Evolutionary conservation across 2,113 vertebrate species (phyloP).

Genomic region (Taxidea taxus): DNA sequence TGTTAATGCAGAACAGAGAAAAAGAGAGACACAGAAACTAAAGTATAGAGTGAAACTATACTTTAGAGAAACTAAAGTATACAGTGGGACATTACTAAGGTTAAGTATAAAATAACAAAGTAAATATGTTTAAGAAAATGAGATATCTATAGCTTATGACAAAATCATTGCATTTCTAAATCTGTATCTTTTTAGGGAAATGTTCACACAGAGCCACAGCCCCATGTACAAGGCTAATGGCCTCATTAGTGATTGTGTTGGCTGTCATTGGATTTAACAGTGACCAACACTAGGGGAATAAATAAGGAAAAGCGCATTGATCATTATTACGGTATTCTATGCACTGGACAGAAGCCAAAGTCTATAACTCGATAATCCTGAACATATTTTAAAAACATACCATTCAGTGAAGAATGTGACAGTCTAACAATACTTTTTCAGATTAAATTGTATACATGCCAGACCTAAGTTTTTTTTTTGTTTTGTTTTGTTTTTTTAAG

Average conservation of each 20-base stretch:
- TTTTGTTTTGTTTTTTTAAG: no score
- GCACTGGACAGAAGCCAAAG: neutral
- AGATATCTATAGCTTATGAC: neutral
- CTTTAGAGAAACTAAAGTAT: neutral
- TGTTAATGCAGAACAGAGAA: neutral
- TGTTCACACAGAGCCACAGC: neutral
- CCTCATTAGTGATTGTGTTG: neutral
- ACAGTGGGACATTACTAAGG: neutral
- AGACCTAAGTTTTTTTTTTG: neutral
- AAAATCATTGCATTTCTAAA: neutral
- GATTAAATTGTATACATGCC: neutral
- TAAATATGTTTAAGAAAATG: neutral
- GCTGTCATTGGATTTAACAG: neutral
- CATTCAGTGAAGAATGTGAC: neutral
- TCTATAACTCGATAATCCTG: neutral
- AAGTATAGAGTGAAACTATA: neutral
- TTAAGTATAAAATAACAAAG: neutral
- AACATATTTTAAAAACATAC: neutral
- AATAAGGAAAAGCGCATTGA: neutral
- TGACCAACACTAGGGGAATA: neutral
- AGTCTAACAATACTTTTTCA: neutral
- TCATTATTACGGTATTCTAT: neutral
- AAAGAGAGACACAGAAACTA: neutral
- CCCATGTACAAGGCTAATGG: no score
- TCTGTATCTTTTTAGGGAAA: neutral